Evolutionary conservation across 2,113 vertebrate species (phyloP), one percentile per base, ranked within the genome.

Genomic region (Scomber colias): DNA sequence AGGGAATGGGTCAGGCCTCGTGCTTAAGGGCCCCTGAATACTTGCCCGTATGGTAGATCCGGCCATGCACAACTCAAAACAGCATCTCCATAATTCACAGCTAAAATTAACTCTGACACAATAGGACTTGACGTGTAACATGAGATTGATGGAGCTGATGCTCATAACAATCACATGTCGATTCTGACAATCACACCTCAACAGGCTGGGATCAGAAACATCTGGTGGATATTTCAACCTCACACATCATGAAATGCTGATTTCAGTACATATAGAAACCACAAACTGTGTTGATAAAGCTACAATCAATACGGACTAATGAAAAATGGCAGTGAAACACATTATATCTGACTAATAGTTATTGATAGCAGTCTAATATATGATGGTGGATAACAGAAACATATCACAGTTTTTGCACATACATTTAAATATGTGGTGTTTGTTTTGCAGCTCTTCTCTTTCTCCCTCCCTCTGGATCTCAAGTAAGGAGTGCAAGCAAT

Each of bases 181-280:
- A 44, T 35, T 45, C 15, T 21, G 70, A 63, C 49, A 48, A 8
- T 75, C 24, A 65, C 72, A 75, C 61, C 24, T 56, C 50, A 3
- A 0, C 61, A 48, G 49, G 19, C 19, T n/a, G 31, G 49, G 53
- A 73, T 24, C 71, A 62, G n/a, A 62, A 71, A 59, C 56, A 40
- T 50, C 55, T 60, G 55, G 55, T 31, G 30, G 56, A 15, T 50
- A 49, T 71, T 31, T 49, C 56, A 71, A 12, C 45, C 46, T 72
- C 27, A 21, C 17, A 24, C 30, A 50, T 11, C 11, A n/a, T 21
- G 40, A 59, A 11, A n/a, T 31, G 24, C 17, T 50, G 69, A 40
- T 40, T 40, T 40, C 8, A 50, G 16, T 21, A 2, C n/a, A 19
- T 48, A 44, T 0, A 15, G 13, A 54, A 45, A 48, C 5, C 13